Conservation (phyloP, 2,888 invertebrate species). For the Platycheirus rosarum region DNA sequence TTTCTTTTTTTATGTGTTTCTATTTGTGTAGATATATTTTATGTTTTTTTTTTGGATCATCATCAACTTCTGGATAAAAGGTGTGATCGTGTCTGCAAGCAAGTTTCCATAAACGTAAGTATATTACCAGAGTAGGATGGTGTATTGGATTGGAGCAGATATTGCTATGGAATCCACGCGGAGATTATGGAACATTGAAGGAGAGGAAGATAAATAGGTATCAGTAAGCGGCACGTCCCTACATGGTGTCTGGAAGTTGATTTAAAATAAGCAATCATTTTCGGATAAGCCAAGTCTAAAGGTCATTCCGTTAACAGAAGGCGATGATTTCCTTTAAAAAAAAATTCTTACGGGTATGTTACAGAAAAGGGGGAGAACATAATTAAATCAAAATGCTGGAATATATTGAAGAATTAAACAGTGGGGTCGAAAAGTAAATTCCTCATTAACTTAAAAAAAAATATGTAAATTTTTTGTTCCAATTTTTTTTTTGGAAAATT, state of each 20-base stretch:
- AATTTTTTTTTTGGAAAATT: too few relatives aligned
- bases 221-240: conserved; percentile 49
- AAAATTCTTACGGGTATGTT: conserved; percentile 22
- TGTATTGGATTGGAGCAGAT: conserved; percentile 3
- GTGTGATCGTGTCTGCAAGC: conserved; percentile 63
- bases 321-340: conserved; percentile 13
- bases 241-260: conserved; percentile 63
- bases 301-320: conserved; percentile 38
- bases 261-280: conserved; percentile 71
- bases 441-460: too few relatives aligned
- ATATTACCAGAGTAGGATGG: conserved; percentile 24
- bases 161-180: conserved; percentile 39
- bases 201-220: conserved; percentile 58
- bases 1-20: conserved; percentile 30
- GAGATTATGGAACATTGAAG: conserved; percentile 41
- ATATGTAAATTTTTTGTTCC: too few relatives aligned
- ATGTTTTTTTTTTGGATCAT: background rate
- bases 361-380: conserved; percentile 26
- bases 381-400: background rate
- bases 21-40: conserved; percentile 32
- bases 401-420: background rate
- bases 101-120: conserved; percentile 61
- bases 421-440: background rate
- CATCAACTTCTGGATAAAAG: conserved; percentile 50
- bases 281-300: conserved; percentile 62